phyloP scores from a whole-genome alignment of 2,113 vertebrate genomes.

The Ochotona princeps region DNA sequence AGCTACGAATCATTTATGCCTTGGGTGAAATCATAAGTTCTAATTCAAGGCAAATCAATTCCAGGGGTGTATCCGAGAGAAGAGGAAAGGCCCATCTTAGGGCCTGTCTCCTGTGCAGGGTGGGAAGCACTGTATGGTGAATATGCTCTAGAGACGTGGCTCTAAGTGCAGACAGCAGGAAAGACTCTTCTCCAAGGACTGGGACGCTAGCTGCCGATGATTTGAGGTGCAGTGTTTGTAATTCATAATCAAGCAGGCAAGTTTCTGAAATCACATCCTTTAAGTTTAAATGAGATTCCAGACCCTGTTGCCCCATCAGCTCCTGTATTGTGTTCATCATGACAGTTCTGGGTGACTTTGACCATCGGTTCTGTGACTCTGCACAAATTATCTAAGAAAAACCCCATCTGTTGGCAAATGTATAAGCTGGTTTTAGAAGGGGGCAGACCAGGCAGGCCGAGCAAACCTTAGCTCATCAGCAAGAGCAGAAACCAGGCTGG shows the following conservation, averaged over 20 bases:
- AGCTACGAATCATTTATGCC: not conserved
- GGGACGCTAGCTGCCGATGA: not conserved
- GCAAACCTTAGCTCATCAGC: no score
- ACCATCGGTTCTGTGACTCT: not conserved
- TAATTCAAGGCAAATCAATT: constrained; percentile 59
- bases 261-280: constrained; percentile 6
- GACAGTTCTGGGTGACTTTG: not conserved
- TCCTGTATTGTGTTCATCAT: not conserved
- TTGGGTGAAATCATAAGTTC: constrained; percentile 54
- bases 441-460: no score
- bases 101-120: not conserved
- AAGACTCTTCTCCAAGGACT: not conserved
- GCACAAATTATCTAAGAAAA: not conserved
- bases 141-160: not conserved
- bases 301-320: not conserved
- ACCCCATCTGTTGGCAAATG: no score
- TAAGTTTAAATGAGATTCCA: not conserved
- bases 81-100: constrained; percentile 25
- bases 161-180: not conserved
- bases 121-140: not conserved
- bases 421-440: no score
- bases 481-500: no score
- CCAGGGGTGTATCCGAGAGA: not conserved
- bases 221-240: constrained; percentile 6
- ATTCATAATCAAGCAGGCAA: not conserved